Conservation (phyloP, 2,888 invertebrate genomes). For the Parapristionchus giblindavisi region DNA sequence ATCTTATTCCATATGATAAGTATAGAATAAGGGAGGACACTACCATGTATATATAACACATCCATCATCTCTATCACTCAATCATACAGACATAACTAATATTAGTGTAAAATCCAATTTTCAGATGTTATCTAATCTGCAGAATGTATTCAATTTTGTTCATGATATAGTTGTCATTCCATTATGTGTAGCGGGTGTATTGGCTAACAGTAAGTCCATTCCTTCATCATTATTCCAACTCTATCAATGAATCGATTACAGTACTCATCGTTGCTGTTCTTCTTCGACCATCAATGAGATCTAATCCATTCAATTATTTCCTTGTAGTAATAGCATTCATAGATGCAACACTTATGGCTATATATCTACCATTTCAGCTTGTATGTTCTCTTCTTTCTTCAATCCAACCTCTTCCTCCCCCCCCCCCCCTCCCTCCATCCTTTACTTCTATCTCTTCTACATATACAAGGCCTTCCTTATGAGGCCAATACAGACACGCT, state of each 20-base stretch:
- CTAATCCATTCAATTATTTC: constrained; percentile 69
- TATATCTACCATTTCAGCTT: constrained; percentile 64
- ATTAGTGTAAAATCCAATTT: no score
- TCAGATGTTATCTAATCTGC: no score
- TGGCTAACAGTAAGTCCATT: constrained; percentile 51
- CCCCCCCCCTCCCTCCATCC: neutral
- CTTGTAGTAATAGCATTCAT: constrained; percentile 67
- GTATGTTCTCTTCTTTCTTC: constrained; percentile 41
- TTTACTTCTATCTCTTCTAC: neutral
- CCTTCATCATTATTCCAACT: neutral
- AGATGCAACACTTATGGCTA: constrained; percentile 66
- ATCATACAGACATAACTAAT: no score
- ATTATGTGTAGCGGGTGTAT: constrained; percentile 64
- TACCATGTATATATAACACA: no score
- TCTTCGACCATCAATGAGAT: constrained; percentile 53
- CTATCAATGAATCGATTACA: neutral
- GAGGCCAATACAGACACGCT: constrained; percentile 5
- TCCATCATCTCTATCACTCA: no score
- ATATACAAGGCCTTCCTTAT: no score
- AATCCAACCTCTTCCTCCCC: neutral
- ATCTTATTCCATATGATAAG: neutral
- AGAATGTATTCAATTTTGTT: constrained; percentile 39
- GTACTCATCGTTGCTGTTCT: constrained; percentile 41
- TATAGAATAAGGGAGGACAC: neutral
- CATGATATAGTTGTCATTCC: constrained; percentile 59